These are phyloP conservation scores for Urocyon cinereoargenteus DNA, from an alignment of 2,797 vertebrate species.

Conservation along the genomic window DNA sequence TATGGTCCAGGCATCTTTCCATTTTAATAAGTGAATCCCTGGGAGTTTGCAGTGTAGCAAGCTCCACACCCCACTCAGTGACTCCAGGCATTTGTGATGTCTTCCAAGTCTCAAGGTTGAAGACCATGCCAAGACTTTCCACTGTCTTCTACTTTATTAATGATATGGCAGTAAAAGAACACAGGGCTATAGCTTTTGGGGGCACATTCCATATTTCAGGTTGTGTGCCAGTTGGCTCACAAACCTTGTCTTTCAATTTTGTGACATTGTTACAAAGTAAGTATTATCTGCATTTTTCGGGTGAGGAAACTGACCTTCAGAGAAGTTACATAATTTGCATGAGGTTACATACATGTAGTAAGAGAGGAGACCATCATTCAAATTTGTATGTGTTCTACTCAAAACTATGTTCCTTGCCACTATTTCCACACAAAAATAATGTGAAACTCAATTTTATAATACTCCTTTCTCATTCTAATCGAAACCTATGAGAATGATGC, in stretches of 20 bases:
- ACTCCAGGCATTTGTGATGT: not conserved
- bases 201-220: not conserved
- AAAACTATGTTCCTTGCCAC: not conserved
- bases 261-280: not conserved
- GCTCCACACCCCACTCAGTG: not conserved
- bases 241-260: not conserved
- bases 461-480: not conserved
- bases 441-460: not conserved
- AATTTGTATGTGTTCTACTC: not conserved
- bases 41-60: not conserved
- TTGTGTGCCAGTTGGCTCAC: not conserved
- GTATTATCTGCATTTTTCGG: not conserved
- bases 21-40: slow-evolving; percentile 44
- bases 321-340: not conserved
- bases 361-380: slow-evolving; percentile 15
- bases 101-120: not conserved
- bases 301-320: not conserved
- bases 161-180: not conserved
- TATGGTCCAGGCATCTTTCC: not conserved
- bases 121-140: not conserved
- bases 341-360: not conserved
- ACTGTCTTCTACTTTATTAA: not conserved
- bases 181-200: not conserved
- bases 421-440: not conserved
- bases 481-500: not conserved